Base-by-base conservation (phyloP, 1,140 invertebrate species). In the Temnothorax nylanderi region DNA sequence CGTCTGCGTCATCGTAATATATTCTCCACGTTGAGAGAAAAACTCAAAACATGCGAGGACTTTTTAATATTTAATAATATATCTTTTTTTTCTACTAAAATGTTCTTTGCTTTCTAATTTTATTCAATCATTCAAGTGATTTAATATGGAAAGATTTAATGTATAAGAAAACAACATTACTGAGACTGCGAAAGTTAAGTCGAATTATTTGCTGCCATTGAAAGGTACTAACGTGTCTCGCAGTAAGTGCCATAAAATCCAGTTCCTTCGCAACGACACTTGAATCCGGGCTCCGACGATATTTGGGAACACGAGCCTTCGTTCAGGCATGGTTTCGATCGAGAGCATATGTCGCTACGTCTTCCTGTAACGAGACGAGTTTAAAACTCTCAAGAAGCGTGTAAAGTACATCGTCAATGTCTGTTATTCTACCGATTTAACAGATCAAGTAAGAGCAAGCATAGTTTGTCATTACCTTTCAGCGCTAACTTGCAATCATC, bases 241-340 rank as follows among this genome's bases (percentile, higher is more conserved):
- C 97, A 98, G 88, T 96, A 95, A 74, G 94, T 94, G 32, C 97
- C 97, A 92, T 97, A 97, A 92, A 95, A 97, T 67, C 97, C 97
- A 60, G 97, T 97, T 77, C 97, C 97, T 92, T 97, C 97, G 93
- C 97, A 98, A 88, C 96, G 95, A 92, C 97, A 98, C 93, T 96
- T 96, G 92, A 96, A 98, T 49, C 97, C 96, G 7, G 97, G 97
- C 13, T 96, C 95, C 81, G 96, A 96, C 2, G 96, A 96, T 37
- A 97, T 97, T 95, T 98, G 97, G 62, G 96, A 96, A 91, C 97
- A 98, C 0, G 95, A 96, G 2, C 97, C 97, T 41, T 95, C 94
- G 88, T 97, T 95, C 71, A 96, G 51, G 90, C 97, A 97, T 10
- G 97, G 97, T 67, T 95, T 95, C 11, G 89, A 78, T 71, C 94